Conservation (phyloP, 2,888 invertebrate genomes). For the Agrenia bidenticulata region DNA sequence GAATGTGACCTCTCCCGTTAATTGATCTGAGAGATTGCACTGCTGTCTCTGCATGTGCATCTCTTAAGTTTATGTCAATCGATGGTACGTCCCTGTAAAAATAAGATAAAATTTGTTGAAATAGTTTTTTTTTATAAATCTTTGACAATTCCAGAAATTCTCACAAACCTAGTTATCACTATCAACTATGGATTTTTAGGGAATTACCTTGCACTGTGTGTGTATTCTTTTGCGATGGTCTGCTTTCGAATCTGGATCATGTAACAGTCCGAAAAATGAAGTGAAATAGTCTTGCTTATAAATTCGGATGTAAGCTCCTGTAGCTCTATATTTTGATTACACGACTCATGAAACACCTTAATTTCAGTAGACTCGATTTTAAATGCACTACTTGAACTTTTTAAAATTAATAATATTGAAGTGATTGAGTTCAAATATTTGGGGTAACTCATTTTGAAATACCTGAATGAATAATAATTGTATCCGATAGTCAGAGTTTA, state of each 20-base stretch:
- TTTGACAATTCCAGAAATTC: no score
- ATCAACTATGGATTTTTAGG: no score
- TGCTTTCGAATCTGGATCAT: constrained; percentile 22
- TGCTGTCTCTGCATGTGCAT: not conserved
- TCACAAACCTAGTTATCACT: no score
- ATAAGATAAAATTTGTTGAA: not conserved
- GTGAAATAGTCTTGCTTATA: constrained; percentile 11
- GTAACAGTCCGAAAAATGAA: constrained; percentile 25
- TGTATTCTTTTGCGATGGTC: not conserved
- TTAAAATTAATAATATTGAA: no score
- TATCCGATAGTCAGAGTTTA: no score
- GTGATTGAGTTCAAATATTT: no score
- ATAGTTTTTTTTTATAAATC: not conserved
- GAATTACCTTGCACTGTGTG: not conserved
- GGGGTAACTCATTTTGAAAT: no score
- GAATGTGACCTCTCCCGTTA: not conserved
- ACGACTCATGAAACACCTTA: no score
- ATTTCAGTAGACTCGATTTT: no score
- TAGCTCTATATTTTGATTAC: no score
- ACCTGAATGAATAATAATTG: no score
- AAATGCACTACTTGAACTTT: no score
- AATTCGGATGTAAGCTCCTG: constrained; percentile 1
- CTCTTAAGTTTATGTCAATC: constrained; percentile 27
- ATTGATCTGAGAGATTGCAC: not conserved
- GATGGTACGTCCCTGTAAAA: constrained; percentile 22